A percentile compares a stretch with the other conserved stretches of the same genome.
Evolutionary conservation across 2,888 invertebrate species (phyloP).

Genomic region (Cecidostiba fungosa): DNA sequence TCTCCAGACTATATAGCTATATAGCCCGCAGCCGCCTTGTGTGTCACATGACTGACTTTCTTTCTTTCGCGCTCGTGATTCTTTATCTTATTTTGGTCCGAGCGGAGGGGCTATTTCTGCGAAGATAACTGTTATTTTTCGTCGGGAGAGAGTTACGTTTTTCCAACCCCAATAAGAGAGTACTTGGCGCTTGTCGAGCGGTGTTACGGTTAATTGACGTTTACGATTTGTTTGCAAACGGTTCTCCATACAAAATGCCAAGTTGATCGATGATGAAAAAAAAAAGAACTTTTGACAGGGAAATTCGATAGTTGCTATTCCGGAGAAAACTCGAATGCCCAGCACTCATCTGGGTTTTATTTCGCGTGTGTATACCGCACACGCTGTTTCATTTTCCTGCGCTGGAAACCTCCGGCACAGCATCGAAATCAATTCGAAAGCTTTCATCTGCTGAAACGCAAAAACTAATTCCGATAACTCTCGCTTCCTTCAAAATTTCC

Average conservation of each 20-base stretch:
- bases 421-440: background rate
- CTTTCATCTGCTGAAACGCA: background rate
- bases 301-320: no score
- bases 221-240: background rate
- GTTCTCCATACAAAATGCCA: background rate
- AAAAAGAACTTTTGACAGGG: no score
- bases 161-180: background rate
- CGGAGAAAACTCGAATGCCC: no score
- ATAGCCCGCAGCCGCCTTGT: background rate
- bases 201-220: background rate
- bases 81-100: background rate
- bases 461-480: background rate
- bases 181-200: background rate
- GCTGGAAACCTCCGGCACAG: background rate
- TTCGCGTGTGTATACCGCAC: background rate
- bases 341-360: background rate
- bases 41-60: slow-evolving; percentile 3
- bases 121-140: slow-evolving; percentile 4
- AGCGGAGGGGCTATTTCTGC: slow-evolving; percentile 6
- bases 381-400: background rate
- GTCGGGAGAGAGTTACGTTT: background rate
- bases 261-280: no score
- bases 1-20: background rate
- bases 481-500: background rate
- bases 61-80: background rate